Conservation (phyloP, 1,140 invertebrate species). For the Magallana gigas region DNA sequence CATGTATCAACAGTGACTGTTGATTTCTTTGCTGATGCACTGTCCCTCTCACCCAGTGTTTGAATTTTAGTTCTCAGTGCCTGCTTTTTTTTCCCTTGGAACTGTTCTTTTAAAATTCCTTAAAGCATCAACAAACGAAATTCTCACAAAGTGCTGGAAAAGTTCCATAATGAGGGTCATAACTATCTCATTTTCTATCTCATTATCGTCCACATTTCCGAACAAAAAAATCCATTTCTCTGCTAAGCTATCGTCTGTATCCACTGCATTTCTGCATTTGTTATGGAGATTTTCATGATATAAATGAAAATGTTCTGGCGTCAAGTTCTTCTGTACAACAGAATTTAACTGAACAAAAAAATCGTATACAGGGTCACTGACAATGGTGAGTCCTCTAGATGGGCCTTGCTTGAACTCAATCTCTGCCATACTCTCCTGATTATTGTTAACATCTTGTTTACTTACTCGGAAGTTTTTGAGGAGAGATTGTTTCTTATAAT, state of each 20-base stretch:
- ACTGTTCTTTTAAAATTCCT: slow-evolving; percentile 46
- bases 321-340: not conserved
- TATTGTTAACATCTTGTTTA: not conserved
- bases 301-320: not conserved
- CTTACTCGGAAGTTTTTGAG: slow-evolving; percentile 4
- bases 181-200: slow-evolving; percentile 50
- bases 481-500: slow-evolving; percentile 22
- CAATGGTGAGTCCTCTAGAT: slow-evolving; percentile 1
- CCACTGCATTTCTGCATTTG: not conserved
- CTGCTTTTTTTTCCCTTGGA: slow-evolving; percentile 56
- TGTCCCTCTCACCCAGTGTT: slow-evolving; percentile 47
- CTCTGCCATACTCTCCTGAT: slow-evolving; percentile 24
- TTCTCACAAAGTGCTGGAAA: slow-evolving; percentile 47
- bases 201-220: slow-evolving; percentile 37
- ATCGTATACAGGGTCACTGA: slow-evolving; percentile 37
- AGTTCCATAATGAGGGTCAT: slow-evolving; percentile 42
- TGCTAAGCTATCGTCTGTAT: not conserved
- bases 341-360: slow-evolving; percentile 26
- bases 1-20: not conserved
- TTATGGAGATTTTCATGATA: not conserved
- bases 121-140: slow-evolving; percentile 38
- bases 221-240: slow-evolving; percentile 50
- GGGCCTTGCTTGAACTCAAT: slow-evolving; percentile 29
- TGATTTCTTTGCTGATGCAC: slow-evolving; percentile 3
- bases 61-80: slow-evolving; percentile 50